Evolutionary conservation across 2,888 invertebrate genomes (phyloP).

Genomic region (Neoscelio sp.): DNA sequence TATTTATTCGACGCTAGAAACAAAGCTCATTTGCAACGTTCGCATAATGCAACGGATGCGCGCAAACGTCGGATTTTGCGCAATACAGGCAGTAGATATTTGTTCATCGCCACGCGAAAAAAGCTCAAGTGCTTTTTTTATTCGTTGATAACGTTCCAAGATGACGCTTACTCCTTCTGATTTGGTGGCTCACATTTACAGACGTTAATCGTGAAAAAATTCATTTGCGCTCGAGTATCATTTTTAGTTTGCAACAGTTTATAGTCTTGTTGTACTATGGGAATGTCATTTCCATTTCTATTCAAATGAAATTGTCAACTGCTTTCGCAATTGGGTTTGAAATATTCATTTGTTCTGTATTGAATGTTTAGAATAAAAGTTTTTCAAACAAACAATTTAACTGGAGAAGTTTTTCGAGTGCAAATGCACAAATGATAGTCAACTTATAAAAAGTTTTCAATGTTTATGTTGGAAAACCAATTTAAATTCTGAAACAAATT

Average conservation of each 20-base stretch:
- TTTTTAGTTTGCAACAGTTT: not conserved
- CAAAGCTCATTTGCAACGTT: conserved; percentile 32
- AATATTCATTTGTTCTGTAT: conserved; percentile 31
- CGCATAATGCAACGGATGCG: conserved; percentile 31
- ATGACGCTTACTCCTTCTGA: not conserved
- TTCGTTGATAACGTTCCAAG: not conserved
- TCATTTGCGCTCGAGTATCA: not conserved
- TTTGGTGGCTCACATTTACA: not conserved
- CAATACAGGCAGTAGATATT: conserved; percentile 2
- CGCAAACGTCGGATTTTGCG: conserved; percentile 20
- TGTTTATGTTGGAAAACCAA: conserved; percentile 32
- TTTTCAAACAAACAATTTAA: conserved; percentile 22
- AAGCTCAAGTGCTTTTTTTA: too few relatives aligned
- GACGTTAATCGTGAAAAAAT: not conserved
- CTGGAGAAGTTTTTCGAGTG: conserved; percentile 12
- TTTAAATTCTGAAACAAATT: conserved; percentile 47
- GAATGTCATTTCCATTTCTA: conserved; percentile 1
- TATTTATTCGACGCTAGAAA: conserved; percentile 73
- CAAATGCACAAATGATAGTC: conserved; percentile 8
- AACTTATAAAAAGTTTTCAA: conserved; percentile 24
- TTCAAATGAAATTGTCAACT: conserved; percentile 6
- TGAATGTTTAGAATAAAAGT: not conserved
- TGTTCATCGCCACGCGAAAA: not conserved
- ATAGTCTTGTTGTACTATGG: not conserved
- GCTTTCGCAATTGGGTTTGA: not conserved